These are phyloP conservation scores for Melanotaenia maccullochi DNA, from an alignment of 2,797 vertebrate species.

Conservation along the genomic window DNA sequence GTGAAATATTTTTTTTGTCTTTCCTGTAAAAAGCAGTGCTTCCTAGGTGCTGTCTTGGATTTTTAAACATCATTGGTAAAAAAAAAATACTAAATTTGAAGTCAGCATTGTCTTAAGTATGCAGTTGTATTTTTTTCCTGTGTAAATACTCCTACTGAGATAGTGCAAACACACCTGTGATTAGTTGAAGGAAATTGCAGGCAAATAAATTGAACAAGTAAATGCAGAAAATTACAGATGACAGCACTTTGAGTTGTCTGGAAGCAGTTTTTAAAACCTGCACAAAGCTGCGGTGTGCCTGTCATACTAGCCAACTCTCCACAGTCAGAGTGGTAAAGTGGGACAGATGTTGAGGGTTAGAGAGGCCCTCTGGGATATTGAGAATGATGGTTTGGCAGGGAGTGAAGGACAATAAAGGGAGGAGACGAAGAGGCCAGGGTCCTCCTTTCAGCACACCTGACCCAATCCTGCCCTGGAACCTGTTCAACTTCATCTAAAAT, in stretches of 20 bases:
- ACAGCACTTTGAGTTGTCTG: conserved; percentile 72
- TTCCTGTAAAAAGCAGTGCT: conserved; percentile 19
- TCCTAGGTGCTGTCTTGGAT: not conserved
- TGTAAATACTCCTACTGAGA: conserved; percentile 31
- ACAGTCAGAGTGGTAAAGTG: conserved; percentile 68
- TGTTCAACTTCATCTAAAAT: conserved; percentile 51
- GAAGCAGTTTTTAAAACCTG: conserved; percentile 71
- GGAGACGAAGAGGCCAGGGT: conserved; percentile 44
- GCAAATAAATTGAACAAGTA: conserved; percentile 72
- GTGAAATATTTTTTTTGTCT: conserved; percentile 26
- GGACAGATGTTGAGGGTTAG: conserved; percentile 79
- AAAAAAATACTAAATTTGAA: conserved; percentile 28
- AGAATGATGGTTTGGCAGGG: conserved; percentile 70
- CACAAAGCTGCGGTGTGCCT: conserved; percentile 51
- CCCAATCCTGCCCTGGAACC: conserved; percentile 55
- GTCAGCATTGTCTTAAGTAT: conserved; percentile 5
- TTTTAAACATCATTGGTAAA: conserved; percentile 10
- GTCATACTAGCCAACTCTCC: conserved; percentile 54
- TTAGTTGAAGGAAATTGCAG: conserved; percentile 69
- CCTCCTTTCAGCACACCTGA: conserved; percentile 69
- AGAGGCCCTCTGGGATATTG: conserved; percentile 66
- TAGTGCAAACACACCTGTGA: conserved; percentile 71
- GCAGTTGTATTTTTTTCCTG: conserved; percentile 6
- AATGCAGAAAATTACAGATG: conserved; percentile 68
- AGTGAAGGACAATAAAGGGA: conserved; percentile 61